Evolutionary conservation across 1,140 invertebrate species (phyloP), one percentile per base, ranked within the genome.

Genomic region (Penaeus vannamei): DNA sequence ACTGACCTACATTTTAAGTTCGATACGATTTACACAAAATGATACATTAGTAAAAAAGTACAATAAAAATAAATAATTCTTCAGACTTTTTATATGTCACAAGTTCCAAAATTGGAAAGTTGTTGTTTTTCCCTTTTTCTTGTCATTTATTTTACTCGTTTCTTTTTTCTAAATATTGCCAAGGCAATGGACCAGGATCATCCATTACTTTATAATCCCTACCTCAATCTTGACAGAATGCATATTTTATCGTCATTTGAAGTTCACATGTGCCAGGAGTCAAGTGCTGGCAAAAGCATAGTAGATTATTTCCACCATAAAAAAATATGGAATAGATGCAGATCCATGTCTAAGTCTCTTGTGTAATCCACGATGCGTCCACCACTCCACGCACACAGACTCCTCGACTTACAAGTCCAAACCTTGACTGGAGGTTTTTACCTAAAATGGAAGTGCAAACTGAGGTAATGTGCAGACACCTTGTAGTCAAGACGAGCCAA

Each of bases 391-490:
- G 66, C 83, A 66, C 62, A 79, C 53, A 72, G 72, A 79, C 85
- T 80, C 85, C 76, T 59, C 29, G 76, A 86, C 42, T 86, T 53
- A 61, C 62, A 53, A 84, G 61, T 61, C 79, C 87, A 62, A 84
- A 79, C 82, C 83, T 88, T 62, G 76, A 64, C 66, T 72, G 23
- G 72, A 81, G 79, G 69, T 32, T 81, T 89, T 82, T 60, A 89
- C 87, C 82, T 89, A 89, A 77, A 84, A 61, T 86, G 85, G 60
- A 89, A 53, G 82, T 89, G 87, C 87, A 60, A 89, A 89, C 87
- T 89, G 87, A 89, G 87, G 87, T 89, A 89, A 89, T 77, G 87
- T 89, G 87, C 82, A 77, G 87, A 89, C 87, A 84, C 66, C 79
- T 72, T 60, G 36, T 89, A 64, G 61, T 89, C 82, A 85, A 89